A percentile compares a stretch with the other conserved stretches of the same genome.
Evolutionary conservation across 1,140 invertebrate species (phyloP).

Genomic region (Phortica variegata): DNA sequence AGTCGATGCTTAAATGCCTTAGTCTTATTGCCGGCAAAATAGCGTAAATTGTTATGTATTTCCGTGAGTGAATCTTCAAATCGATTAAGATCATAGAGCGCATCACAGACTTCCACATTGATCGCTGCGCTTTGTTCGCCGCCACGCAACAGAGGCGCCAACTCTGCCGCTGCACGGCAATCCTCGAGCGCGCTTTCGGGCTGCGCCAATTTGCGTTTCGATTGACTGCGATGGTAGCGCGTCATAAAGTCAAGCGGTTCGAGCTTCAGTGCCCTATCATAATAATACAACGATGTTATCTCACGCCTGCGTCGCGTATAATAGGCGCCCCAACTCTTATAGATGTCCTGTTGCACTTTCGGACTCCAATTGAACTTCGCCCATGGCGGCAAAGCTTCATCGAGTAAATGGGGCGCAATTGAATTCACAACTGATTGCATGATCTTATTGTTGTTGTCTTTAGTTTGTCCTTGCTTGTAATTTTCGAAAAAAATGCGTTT

Average conservation of each 20-base stretch:
- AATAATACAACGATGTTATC: constrained; percentile 40
- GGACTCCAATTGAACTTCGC: constrained; percentile 33
- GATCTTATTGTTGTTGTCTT: too few species aligned
- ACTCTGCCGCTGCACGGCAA: constrained; percentile 26
- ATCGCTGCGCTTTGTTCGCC: constrained; percentile 23
- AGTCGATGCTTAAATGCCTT: constrained; percentile 27
- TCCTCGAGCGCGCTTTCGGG: constrained; percentile 34
- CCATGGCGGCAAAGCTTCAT: constrained; percentile 24
- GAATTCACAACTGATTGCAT: too few species aligned
- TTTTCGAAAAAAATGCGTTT: too few species aligned
- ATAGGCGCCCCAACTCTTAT: constrained; percentile 42
- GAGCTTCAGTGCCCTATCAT: constrained; percentile 34
- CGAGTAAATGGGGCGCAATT: too few species aligned
- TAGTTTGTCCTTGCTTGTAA: too few species aligned
- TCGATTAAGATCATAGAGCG: constrained; percentile 43
- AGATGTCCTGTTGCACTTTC: constrained; percentile 36
- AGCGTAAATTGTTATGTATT: constrained; percentile 35
- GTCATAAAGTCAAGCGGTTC: constrained; percentile 28
- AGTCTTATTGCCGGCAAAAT: constrained; percentile 33
- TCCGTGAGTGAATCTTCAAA: constrained; percentile 37
- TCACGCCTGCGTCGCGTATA: constrained; percentile 36
- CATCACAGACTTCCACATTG: constrained; percentile 43
- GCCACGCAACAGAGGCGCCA: constrained; percentile 11
- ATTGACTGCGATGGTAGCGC: constrained; percentile 38
- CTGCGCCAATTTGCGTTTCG: constrained; percentile 36